phyloP scores from a whole-genome alignment of 2,888 invertebrate species.

The Drosophila sordidula region DNA sequence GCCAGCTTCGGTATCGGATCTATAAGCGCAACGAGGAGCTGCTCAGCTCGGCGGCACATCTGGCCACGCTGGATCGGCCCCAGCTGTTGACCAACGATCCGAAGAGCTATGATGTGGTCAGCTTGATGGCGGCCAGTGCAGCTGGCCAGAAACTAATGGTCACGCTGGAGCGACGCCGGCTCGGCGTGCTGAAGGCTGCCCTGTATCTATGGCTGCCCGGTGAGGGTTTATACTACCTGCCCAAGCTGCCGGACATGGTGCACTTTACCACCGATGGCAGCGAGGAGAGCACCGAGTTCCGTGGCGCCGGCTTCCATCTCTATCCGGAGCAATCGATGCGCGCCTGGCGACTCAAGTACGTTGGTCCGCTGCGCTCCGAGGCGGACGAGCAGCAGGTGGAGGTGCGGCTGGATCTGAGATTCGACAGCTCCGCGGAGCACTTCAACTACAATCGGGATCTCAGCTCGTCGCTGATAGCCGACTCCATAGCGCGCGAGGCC shows the following conservation, averaged over 20 bases:
- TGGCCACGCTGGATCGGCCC: conserved; percentile 86
- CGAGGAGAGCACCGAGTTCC: conserved; percentile 86
- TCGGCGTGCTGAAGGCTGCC: conserved; percentile 89
- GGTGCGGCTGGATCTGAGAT: conserved; percentile 88
- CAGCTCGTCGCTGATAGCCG: conserved; percentile 88
- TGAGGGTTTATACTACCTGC: conserved; percentile 89
- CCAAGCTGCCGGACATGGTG: conserved; percentile 90
- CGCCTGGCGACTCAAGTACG: conserved; percentile 89
- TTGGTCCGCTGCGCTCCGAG: conserved; percentile 87
- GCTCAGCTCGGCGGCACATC: conserved; percentile 59
- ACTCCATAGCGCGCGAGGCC: conserved; percentile 90
- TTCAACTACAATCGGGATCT: conserved; percentile 92
- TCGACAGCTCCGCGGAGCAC: conserved; percentile 87
- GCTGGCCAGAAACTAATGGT: conserved; percentile 89
- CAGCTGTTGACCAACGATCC: conserved; percentile 86
- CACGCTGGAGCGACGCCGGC: conserved; percentile 89
- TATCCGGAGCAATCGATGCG: conserved; percentile 90
- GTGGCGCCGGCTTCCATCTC: conserved; percentile 89
- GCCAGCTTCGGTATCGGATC: conserved; percentile 83
- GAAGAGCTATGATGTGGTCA: conserved; percentile 90
- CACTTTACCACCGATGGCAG: conserved; percentile 85
- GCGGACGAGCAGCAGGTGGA: conserved; percentile 85
- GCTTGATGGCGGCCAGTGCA: conserved; percentile 89
- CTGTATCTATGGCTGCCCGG: conserved; percentile 89
- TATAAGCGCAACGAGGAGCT: conserved; percentile 75